Evolutionary conservation across 2,797 vertebrate species (phyloP), one percentile per base, ranked within the genome.

Genomic region (Meda fulgida): DNA sequence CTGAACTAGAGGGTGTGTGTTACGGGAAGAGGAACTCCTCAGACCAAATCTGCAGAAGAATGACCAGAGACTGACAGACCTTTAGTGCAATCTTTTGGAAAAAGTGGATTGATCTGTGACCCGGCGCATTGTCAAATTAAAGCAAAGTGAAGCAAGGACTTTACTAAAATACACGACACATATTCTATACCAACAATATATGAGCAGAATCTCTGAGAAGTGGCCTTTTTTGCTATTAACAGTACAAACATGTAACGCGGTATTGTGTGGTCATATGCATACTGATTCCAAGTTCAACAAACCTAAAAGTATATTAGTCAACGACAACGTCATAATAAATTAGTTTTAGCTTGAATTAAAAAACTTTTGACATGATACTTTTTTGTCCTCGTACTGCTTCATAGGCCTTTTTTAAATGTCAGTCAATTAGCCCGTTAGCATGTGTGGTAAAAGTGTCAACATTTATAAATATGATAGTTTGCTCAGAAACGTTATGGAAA

Each of bases 1-100:
- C 23, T 3, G 36, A 48, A n/a, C 38, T 23, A 79, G 91, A 88
- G 76, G 94, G 94, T 91, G 93, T 90, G 92, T 86, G 0, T 94
- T 95, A 93, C 94, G 90, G 93, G 94, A 96, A 95, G 86, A 89
- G 91, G 89, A 48, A 84, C 63, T 83, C 87, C 85, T 51, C 84
- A 31, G 43, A 70, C 71, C 70, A 0, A 70, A 84, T 83, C 83
- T 85, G 43, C 69, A 73, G 67, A 78, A 66, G n/a, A n/a, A n/a
- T n/a, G n/a, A n/a, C n/a, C n/a, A n/a, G n/a, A n/a, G 3, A 19
- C 55, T 76, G 78, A 16, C 26, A 58, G 26, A 36, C 67, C 7
- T 60, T 23, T 31, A 55, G 7, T 23, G 77, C 40, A 3, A 23
- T 73, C 6, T 43, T 29, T 18, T n/a, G 19, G 3, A 69, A 69